Base-by-base conservation (phyloP, 2,797 vertebrate genomes). In the Urophycis tenuis region DNA sequence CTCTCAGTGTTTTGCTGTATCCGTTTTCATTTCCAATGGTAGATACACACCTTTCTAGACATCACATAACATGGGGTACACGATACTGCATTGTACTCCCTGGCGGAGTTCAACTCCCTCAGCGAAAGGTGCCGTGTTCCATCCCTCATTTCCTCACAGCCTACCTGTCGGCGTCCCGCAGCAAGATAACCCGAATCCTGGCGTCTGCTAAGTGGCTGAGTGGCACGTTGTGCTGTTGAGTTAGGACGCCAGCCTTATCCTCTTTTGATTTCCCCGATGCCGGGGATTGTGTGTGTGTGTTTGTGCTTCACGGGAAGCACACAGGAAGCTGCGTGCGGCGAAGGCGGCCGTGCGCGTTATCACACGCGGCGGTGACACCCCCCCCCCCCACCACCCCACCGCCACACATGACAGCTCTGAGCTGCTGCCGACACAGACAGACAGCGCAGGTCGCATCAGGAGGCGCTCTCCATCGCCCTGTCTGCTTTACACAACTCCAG, bases 401-500 rank as follows among this genome's bases (percentile, higher is more conserved):
- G 10, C 41, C 2, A 64, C 60, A 29, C n/a, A 29, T 73, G 73
- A 83, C 85, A 88, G 88, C 84, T 80, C 74, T 81, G 79, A 79
- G 79, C 77, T 80, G 77, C 78, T 83, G 82, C 81, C 81, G 79
- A 30, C 34, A 77, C 81, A 78, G 83, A 79, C 7, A 25, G n/a
- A 79, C 17, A 80, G 86, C 86, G 88, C 89, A 87, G 77, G 80
- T 83, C 90, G 83, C 91, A 85, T 77, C 34, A 81, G 89, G 89
- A 85, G 85, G 79, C 75, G 82, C 78, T 60, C 34, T 86, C 30
- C 30, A 88, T 79, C 81, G 85, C 79, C 79, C 81, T 86, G 84
- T 78, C 76, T 76, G 79, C 32, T 34, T 81, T 83, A 89, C 85
- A 86, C 71, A 85, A 81, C 83, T 87, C 79, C 86, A 75, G 70